Percentiles rank a stretch among this genome's conserved stretches.
Conservation (phyloP, 2,888 invertebrate species). For the Cynaeus angustus region DNA sequence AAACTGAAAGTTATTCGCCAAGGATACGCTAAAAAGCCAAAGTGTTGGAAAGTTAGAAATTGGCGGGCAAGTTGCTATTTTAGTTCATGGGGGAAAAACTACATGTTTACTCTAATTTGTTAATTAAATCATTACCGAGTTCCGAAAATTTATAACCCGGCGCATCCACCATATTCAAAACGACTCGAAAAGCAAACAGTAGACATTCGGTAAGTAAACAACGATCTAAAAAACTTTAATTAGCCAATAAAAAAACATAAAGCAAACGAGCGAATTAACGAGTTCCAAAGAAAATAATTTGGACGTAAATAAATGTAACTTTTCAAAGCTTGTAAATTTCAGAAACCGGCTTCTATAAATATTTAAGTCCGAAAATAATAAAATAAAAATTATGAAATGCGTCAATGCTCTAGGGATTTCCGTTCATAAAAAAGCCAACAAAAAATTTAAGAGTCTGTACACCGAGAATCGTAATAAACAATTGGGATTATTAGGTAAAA, state of each 20-base stretch:
- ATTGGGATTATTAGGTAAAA: constrained; percentile 1
- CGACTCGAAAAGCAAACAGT: too few relatives aligned
- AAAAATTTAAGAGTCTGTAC: not conserved
- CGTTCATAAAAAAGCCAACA: not conserved
- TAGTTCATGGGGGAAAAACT: not conserved
- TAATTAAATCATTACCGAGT: too few relatives aligned
- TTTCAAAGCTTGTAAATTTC: constrained; percentile 14
- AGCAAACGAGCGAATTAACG: constrained; percentile 8
- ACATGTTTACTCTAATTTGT: not conserved
- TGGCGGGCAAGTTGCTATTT: constrained; percentile 2
- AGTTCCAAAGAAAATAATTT: constrained; percentile 33
- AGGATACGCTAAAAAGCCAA: too few relatives aligned
- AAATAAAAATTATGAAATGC: constrained; percentile 23
- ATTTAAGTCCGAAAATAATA: constrained; percentile 28
- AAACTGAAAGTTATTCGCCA: constrained; percentile 4
- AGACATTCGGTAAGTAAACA: too few relatives aligned
- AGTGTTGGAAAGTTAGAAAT: constrained; percentile 16
- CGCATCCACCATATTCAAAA: too few relatives aligned
- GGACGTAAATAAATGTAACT: constrained; percentile 25
- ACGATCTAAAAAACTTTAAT: not conserved
- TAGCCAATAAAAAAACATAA: not conserved
- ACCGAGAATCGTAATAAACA: not conserved
- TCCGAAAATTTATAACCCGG: too few relatives aligned
- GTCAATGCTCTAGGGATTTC: constrained; percentile 6
- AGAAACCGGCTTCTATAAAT: constrained; percentile 32